Conservation (phyloP, 2,888 invertebrate species). For the Plemyria rubiginata region DNA sequence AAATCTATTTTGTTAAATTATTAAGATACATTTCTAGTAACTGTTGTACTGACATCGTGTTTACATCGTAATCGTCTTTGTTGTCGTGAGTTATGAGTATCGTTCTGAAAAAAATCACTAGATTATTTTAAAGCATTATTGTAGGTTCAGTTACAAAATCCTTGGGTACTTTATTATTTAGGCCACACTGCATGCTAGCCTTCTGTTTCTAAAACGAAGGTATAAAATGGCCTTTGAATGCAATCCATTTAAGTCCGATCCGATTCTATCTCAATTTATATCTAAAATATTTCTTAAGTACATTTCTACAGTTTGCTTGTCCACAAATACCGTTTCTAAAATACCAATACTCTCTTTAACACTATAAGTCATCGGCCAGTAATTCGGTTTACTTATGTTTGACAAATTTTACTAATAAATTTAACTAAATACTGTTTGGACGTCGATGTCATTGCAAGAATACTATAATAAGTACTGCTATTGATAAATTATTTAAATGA, state of each 20-base stretch:
- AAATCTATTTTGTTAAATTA: neutral
- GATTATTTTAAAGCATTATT: neutral
- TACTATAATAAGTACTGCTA: constrained; percentile 26
- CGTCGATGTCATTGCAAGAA: constrained; percentile 38
- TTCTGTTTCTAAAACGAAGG: constrained; percentile 2
- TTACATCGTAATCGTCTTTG: no score
- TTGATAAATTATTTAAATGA: constrained; percentile 39
- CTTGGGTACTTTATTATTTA: neutral
- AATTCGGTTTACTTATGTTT: constrained; percentile 29
- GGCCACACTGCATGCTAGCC: neutral
- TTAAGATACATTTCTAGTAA: neutral
- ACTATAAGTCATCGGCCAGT: constrained; percentile 22
- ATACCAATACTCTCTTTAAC: constrained; percentile 7
- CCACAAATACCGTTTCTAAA: constrained; percentile 15
- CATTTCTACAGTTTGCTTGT: constrained; percentile 22
- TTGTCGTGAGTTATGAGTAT: neutral
- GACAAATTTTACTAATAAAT: constrained; percentile 38
- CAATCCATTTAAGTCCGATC: constrained; percentile 26
- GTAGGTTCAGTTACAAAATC: neutral
- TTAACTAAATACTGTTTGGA: constrained; percentile 37
- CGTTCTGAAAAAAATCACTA: neutral
- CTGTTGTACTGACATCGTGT: no score
- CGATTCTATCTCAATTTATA: constrained; percentile 35
- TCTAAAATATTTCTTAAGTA: constrained; percentile 24
- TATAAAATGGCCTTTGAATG: constrained; percentile 26